These are phyloP conservation scores for Clepsis dumicolana DNA, from an alignment of 2,888 invertebrate genomes.

Conservation along the genomic window DNA sequence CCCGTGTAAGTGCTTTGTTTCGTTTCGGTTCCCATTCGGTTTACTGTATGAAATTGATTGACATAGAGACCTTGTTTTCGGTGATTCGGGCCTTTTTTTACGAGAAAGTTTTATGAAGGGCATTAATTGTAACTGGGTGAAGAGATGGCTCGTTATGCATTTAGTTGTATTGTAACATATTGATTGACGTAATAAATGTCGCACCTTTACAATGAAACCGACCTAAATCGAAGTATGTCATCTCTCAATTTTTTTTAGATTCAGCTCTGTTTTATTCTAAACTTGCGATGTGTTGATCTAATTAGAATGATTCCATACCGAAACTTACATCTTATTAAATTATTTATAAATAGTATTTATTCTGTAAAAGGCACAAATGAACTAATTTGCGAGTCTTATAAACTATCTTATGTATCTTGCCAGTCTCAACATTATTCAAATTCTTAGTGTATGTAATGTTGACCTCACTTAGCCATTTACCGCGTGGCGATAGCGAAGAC, in stretches of 20 bases:
- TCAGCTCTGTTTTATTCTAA: too few species aligned
- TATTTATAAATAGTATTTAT: too few species aligned
- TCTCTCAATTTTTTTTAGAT: too few species aligned
- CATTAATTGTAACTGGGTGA: constrained; percentile 6
- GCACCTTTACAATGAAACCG: not conserved
- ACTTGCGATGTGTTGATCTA: too few species aligned
- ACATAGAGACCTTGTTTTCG: constrained; percentile 30
- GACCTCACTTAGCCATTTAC: not conserved
- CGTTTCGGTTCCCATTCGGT: constrained; percentile 4
- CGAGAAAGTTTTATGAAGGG: constrained; percentile 24
- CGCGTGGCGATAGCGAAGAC: not conserved
- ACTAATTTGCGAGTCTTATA: too few species aligned
- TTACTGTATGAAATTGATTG: constrained; percentile 26
- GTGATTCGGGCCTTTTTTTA: constrained; percentile 7
- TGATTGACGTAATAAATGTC: not conserved
- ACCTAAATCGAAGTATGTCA: too few species aligned
- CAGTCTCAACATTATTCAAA: not conserved
- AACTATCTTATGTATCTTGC: too few species aligned
- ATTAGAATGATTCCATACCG: too few species aligned
- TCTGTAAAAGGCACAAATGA: too few species aligned
- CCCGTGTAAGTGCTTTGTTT: too few species aligned
- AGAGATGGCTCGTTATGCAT: not conserved
- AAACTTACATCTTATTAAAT: too few species aligned
- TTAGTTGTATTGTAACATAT: not conserved
- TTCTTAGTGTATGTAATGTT: not conserved